Percentiles rank a stretch among this genome's conserved stretches.
Evolutionary conservation across 2,797 vertebrate genomes (phyloP).

Genomic region (Benthosema pterotum): DNA sequence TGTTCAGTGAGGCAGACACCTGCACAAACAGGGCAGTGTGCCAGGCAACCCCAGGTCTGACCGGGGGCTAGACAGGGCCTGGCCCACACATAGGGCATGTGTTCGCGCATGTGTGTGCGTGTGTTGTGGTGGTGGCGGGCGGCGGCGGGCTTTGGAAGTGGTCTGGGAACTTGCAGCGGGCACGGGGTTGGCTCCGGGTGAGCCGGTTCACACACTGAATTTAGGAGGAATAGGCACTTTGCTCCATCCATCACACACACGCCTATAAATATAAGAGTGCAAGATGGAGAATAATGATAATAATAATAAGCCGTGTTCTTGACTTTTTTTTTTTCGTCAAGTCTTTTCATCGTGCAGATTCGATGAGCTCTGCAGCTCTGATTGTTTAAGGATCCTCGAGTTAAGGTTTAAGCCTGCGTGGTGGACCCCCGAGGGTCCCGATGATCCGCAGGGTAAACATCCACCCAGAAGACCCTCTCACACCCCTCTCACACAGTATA

Average conservation of each 20-base stretch:
- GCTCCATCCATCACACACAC: too few relatives aligned
- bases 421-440: not conserved
- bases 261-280: not conserved
- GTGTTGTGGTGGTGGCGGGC: not conserved
- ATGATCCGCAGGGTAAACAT: conserved; percentile 39
- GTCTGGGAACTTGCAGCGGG: conserved; percentile 45
- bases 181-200: conserved; percentile 25
- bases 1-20: conserved; percentile 50
- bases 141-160: conserved; percentile 18
- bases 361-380: conserved; percentile 20
- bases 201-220: conserved; percentile 31
- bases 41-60: conserved; percentile 8
- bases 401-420: too few relatives aligned
- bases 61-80: conserved; percentile 8
- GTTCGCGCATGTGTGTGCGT: too few relatives aligned
- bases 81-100: conserved; percentile 37
- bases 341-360: conserved; percentile 17
- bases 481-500: too few relatives aligned
- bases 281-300: too few relatives aligned
- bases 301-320: conserved; percentile 19
- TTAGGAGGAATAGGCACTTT: conserved; percentile 9
- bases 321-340: conserved; percentile 6
- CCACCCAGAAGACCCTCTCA: too few relatives aligned
- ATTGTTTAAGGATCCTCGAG: not conserved
- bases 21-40: conserved; percentile 61